phyloP scores from a whole-genome alignment of 2,888 invertebrate genomes.

The Xiphydria camelus region DNA sequence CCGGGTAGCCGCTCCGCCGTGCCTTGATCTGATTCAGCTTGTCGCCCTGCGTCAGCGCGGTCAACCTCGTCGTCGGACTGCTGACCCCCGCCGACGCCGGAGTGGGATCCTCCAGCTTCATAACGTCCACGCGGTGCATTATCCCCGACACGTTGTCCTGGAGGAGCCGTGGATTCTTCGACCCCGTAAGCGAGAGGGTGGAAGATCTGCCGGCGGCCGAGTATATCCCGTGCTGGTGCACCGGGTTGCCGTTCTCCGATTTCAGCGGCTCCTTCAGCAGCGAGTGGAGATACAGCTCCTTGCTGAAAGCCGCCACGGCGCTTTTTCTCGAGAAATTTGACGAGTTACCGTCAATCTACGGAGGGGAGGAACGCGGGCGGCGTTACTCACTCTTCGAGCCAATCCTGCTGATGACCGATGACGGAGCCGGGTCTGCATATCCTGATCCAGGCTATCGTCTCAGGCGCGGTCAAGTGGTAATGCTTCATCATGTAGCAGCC shows the following conservation, averaged over 20 bases:
- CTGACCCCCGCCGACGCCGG: constrained; percentile 29
- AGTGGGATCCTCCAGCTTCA: constrained; percentile 46
- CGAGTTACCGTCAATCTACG: too few relatives aligned
- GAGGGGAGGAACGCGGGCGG: too few relatives aligned
- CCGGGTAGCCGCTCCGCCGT: constrained; percentile 40
- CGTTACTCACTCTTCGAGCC: constrained; percentile 60
- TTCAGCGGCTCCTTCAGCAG: constrained; percentile 44
- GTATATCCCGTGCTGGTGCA: constrained; percentile 51
- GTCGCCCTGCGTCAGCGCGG: constrained; percentile 61
- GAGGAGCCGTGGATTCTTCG: constrained; percentile 31
- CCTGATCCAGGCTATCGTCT: constrained; percentile 86
- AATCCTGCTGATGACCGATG: constrained; percentile 85
- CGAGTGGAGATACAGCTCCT: constrained; percentile 45
- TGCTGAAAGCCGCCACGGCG: constrained; percentile 33
- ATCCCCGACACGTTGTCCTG: constrained; percentile 53
- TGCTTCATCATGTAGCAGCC: constrained; percentile 88
- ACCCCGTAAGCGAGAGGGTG: constrained; percentile 27
- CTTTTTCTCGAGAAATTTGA: too few relatives aligned
- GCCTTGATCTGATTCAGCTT: constrained; percentile 60
- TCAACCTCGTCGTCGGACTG: constrained; percentile 23
- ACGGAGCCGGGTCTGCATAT: constrained; percentile 87
- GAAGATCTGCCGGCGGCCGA: constrained; percentile 39
- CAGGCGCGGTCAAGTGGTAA: constrained; percentile 76
- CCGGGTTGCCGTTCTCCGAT: constrained; percentile 48
- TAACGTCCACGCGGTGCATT: constrained; percentile 53